phyloP scores from a whole-genome alignment of 1,140 invertebrate genomes.

The Brachionus koreanus region DNA sequence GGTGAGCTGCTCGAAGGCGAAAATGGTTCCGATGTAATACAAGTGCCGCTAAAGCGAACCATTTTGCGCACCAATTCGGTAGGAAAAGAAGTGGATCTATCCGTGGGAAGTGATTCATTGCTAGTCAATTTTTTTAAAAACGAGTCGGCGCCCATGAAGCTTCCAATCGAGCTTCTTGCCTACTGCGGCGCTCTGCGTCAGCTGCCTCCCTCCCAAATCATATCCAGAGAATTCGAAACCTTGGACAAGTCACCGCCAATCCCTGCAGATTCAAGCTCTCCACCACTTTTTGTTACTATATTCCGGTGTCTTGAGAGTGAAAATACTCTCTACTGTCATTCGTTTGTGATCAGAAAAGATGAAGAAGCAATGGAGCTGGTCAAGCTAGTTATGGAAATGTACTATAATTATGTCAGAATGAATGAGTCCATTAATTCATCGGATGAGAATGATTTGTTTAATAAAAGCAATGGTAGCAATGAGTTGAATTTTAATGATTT shows the following conservation, averaged over 20 bases:
- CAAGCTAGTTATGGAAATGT: constrained; percentile 33
- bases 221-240: constrained; percentile 23
- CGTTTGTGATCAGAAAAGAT: constrained; percentile 24
- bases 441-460: constrained; percentile 1
- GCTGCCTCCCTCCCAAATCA: background rate
- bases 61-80: constrained; percentile 3
- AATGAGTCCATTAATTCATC: background rate
- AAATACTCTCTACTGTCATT: constrained; percentile 37
- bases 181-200: background rate
- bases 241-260: constrained; percentile 15
- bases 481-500: constrained; percentile 5
- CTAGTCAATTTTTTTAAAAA: background rate
- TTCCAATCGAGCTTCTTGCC: background rate
- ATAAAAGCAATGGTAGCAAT: background rate
- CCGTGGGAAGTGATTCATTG: background rate
- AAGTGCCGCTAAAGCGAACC: constrained; percentile 26
- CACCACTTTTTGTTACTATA: constrained; percentile 38
- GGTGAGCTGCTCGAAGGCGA: constrained; percentile 30
- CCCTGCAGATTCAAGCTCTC: background rate
- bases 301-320: constrained; percentile 27
- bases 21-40: constrained; percentile 35
- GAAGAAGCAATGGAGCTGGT: constrained; percentile 43
- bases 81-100: constrained; percentile 9
- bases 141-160: background rate
- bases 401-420: constrained; percentile 1